Base-by-base conservation (phyloP, 2,888 invertebrate species). In the Erannis defoliaria region DNA sequence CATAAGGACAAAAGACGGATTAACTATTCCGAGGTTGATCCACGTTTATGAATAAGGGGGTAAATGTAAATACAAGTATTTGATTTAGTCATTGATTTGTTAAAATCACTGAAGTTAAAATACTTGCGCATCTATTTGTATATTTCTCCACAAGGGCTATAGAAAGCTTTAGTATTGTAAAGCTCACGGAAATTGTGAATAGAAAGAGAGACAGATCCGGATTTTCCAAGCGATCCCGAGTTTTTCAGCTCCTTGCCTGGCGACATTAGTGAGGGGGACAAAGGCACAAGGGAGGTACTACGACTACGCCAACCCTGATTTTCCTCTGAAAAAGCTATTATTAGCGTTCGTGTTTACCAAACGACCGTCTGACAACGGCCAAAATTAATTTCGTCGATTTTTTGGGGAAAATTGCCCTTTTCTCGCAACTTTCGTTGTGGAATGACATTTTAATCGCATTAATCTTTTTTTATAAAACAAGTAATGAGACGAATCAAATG, bases 261-360 rank as follows among this genome's bases (percentile, higher is more conserved):
- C 16, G 5, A 53, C 46, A 26, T 18, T 46, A 62, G n/a, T 42
- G 38, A 43, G 53, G 69, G 71, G 71, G 66, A 69, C 67, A 72
- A 68, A 67, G 70, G 53, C 26, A 19, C 21, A 70, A 55, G 67
- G 66, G 66, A 66, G 72, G 69, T 72, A 74, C 70, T 73, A 75
- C 74, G 74, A 74, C 75, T 78, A 76, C 79, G 74, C 71, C 73
- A 75, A 76, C 75, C 73, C 74, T 72, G 80, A 75, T 80, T 81
- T 78, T 75, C 75, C 70, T 77, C 77, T 77, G 74, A 80, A 82
- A 85, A 81, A 72, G 80, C 81, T 84, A 84, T 84, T 82, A 80
- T 78, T 81, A 80, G 76, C 74, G 64, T 69, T 75, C 73, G 67
- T 73, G 67, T 78, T 78, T 77, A 76, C 72, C 61, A 62, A 68